Percentiles rank a stretch among this genome's conserved stretches.
Evolutionary conservation across 2,113 vertebrate genomes (phyloP).

Genomic region (Rhegmatorhina hoffmannsi): DNA sequence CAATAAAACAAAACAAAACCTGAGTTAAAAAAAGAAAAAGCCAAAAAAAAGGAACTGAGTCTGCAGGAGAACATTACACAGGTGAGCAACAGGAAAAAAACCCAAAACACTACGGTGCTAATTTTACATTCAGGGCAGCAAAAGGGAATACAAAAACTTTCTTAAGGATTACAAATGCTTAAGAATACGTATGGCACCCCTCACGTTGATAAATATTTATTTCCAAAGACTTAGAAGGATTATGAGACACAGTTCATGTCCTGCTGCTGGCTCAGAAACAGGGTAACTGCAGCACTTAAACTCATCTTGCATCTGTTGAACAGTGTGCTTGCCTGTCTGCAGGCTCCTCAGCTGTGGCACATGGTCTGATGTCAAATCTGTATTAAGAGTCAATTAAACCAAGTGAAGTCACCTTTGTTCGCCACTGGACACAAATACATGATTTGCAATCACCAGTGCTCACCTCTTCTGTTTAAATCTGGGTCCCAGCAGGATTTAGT

Average conservation of each 20-base stretch:
- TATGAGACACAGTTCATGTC: not conserved
- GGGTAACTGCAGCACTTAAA: not conserved
- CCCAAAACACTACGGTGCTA: not conserved
- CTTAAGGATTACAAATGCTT: not conserved
- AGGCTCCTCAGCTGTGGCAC: not conserved
- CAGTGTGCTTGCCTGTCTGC: not conserved
- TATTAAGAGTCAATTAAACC: not conserved
- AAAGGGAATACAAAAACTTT: not conserved
- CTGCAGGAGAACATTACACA: not conserved
- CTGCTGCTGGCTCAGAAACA: not conserved
- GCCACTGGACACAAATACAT: not conserved
- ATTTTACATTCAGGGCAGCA: not conserved
- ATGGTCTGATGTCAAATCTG: not conserved
- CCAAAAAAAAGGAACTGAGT: not conserved
- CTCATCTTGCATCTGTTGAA: not conserved
- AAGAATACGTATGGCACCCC: not conserved
- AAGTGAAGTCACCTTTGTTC: not conserved
- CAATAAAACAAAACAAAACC: not conserved
- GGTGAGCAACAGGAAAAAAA: not conserved
- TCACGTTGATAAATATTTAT: rapidly evolving
- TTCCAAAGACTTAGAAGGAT: not conserved
- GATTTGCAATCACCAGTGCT: not conserved
- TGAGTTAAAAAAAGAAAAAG: not conserved
- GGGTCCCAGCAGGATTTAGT: not conserved
- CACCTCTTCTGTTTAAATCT: not conserved